Conservation (phyloP, 2,113 vertebrate genomes). For the Mystacornis crossleyi region DNA sequence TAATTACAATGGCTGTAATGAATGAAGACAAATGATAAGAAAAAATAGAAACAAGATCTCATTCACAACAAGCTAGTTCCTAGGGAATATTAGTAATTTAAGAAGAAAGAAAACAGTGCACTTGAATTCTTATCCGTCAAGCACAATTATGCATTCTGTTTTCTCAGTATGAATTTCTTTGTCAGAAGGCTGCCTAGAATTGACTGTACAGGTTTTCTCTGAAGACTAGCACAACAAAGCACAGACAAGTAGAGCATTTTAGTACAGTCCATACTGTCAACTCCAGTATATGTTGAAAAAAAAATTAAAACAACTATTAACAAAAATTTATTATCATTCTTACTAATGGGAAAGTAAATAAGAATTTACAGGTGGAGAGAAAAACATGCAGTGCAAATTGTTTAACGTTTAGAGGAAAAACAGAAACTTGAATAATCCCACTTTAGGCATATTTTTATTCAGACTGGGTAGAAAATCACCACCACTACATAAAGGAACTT, state of each 20-base stretch:
- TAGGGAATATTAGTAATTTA: constrained; percentile 10
- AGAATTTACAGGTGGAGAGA: neutral
- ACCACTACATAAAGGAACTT: neutral
- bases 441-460: neutral
- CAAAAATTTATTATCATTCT: neutral
- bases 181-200: neutral
- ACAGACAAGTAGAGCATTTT: neutral
- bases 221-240: neutral
- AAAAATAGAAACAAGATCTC: neutral
- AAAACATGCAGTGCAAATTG: neutral
- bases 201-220: neutral
- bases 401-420: neutral
- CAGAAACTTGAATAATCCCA: neutral
- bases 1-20: constrained; percentile 20
- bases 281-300: neutral
- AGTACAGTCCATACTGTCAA: neutral
- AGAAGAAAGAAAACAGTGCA: neutral
- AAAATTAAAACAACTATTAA: neutral
- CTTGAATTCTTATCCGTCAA: neutral
- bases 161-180: neutral
- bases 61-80: neutral
- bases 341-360: neutral
- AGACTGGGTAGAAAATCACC: neutral
- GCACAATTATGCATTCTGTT: constrained; percentile 10
- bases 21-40: constrained; percentile 32